Base-by-base conservation (phyloP, 1,140 invertebrate genomes). In the Triops cancriformis region DNA sequence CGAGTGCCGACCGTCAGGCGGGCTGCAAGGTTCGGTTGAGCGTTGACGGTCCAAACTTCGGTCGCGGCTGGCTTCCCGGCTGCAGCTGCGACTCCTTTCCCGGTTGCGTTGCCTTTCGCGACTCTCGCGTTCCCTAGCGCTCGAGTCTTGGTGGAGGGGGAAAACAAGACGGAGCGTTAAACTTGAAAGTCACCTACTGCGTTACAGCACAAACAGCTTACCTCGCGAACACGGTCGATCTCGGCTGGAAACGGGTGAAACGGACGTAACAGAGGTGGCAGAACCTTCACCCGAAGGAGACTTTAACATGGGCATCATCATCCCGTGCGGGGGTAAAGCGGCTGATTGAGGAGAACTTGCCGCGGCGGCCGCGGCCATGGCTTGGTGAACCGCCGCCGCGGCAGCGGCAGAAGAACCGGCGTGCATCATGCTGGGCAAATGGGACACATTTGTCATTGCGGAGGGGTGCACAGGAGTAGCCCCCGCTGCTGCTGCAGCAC, bases 61-160 rank as follows among this genome's bases (percentile, higher is more conserved):
- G 84, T 76, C 82, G 84, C 84, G 5, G 84, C 87, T 87, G 79
- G 84, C 87, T 77, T 85, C 82, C 80, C 83, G 27, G 80, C 84
- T 80, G 86, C 26, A 72, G 37, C 37, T 76, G 72, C 51, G 76
- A 77, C 73, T 75, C 12, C 75, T 79, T 64, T 1, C 51, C 51
- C 51, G 3, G 14, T 64, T 31, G n/a, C 27, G 75, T 31, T 43
- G 45, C 31, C 45, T 79, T 42, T 41, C 72, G 72, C 45, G 73
- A 31, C 75, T 51, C 37, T 72, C 72, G 43, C 72, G 76, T 31
- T 73, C 72, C 31, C 27, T 73, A 26, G 10, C 43, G 72, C 42
- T 31, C 43, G 23, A 79, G 73, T 74, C 73, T 64, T 41, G 76
- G n/a, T n/a, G n/a, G n/a, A 64, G 64, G 73, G 1, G 73, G 73